Base-by-base conservation (phyloP, 2,113 vertebrate species). In the Tupaia chinensis region DNA sequence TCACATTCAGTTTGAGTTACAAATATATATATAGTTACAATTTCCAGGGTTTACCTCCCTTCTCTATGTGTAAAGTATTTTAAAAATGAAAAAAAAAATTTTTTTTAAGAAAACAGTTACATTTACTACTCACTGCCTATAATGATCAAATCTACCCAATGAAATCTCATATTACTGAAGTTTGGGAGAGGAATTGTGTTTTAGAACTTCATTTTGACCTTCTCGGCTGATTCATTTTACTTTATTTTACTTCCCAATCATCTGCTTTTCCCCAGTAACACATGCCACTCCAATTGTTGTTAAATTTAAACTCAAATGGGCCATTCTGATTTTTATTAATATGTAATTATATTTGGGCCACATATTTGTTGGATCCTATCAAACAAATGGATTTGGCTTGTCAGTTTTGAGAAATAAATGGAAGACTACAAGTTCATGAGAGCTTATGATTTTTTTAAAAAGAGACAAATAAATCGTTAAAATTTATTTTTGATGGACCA, bases 291-390 rank as follows among this genome's bases (percentile, higher is more conserved):
- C 93, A 97, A 97, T 93, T 97, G 25, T 98, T 98, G 89, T 97
- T 97, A 97, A 97, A 97, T 97, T 97, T 98, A 97, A 97, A 77
- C 95, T 97, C 60, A 95, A 97, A 94, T 95, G 90, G 92, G 60
- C 56, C 93, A 97, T 96, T 97, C 87, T 98, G 97, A 95, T 96
- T 98, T 98, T 86, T 97, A 96, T 98, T 96, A 97, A 95, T 97
- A 98, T 95, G 94, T 97, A 98, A 97, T 97, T 97, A 98, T 91
- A 98, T 96, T 97, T 95, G 91, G 63, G 95, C 85, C 95, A 96
- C 95, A 97, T 97, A 96, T 97, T 98, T 93, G 94, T 96, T 97
- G 91, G 92, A 97, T 96, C 95, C 94, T 96, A 96, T 44, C 44
- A 91, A 97, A 79, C 70, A 88, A 95, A 56, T 34, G 79, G 29